Conservation (phyloP, 37 sponge, comb jelly and placozoan species). For the Spongilla lacustris region DNA sequence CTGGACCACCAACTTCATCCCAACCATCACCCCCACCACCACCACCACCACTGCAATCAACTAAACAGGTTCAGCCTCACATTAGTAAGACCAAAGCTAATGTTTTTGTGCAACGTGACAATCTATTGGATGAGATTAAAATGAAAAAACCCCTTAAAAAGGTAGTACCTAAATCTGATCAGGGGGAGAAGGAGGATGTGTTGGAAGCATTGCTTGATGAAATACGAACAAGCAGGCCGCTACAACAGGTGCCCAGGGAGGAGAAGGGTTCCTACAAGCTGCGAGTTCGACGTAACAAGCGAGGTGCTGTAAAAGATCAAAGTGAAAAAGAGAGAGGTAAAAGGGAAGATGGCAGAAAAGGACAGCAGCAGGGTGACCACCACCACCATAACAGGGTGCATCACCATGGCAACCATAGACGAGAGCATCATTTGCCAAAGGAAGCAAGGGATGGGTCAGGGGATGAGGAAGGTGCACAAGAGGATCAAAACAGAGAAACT, state of each 20-base stretch:
- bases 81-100: neutral
- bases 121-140: conserved; percentile 60
- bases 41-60: conserved; percentile 5
- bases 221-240: conserved; percentile 20
- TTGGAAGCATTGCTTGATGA: conserved; percentile 30
- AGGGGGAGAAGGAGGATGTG: neutral
- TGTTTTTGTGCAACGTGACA: conserved; percentile 23
- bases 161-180: neutral
- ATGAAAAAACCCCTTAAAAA: conserved; percentile 38
- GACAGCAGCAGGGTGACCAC: neutral
- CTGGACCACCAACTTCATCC: neutral
- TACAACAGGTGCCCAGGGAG: conserved; percentile 11
- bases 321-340: conserved; percentile 6
- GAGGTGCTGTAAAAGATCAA: conserved; percentile 19
- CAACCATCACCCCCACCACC: conserved; percentile 19
- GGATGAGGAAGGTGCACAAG: neutral
- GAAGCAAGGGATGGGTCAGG: neutral
- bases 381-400: neutral
- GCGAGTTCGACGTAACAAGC: neutral
- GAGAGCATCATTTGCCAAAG: neutral
- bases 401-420: neutral
- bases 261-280: conserved; percentile 3
- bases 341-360: neutral
- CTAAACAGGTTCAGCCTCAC: neutral
- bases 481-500: neutral